phyloP scores from a whole-genome alignment of 2,797 vertebrate genomes.

The Protonibea diacanthus region DNA sequence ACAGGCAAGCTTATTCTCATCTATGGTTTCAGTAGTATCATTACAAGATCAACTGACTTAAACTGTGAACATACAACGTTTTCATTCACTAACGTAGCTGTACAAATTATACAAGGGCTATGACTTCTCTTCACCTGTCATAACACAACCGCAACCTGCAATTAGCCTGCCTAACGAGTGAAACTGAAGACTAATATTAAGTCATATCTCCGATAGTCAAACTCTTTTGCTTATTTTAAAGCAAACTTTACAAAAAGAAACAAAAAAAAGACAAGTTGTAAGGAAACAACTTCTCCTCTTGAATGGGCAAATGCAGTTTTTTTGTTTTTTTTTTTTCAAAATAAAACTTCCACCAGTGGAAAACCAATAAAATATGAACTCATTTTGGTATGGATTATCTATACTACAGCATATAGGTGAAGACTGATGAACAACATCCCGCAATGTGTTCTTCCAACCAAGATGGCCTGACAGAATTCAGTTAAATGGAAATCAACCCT shows the following conservation, averaged over 20 bases:
- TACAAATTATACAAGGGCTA: constrained; percentile 85
- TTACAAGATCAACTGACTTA: constrained; percentile 81
- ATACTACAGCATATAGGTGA: constrained; percentile 33
- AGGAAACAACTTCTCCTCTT: constrained; percentile 14
- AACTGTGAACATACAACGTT: constrained; percentile 82
- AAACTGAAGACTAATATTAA: constrained; percentile 51
- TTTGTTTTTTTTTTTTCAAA: neutral
- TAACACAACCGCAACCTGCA: constrained; percentile 69
- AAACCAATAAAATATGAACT: constrained; percentile 38
- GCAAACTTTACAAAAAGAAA: constrained; percentile 38
- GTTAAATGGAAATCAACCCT: constrained; percentile 56
- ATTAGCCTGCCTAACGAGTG: constrained; percentile 60
- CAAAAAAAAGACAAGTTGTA: constrained; percentile 23
- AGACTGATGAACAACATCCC: constrained; percentile 60
- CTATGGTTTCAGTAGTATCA: constrained; percentile 83
- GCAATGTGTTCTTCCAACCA: constrained; percentile 55
- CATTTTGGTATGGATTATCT: constrained; percentile 55
- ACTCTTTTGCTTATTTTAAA: constrained; percentile 48
- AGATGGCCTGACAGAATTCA: constrained; percentile 40
- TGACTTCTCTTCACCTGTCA: constrained; percentile 72
- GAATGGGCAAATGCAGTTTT: constrained; percentile 37
- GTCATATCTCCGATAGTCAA: constrained; percentile 29
- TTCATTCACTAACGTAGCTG: constrained; percentile 85
- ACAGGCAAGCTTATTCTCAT: constrained; percentile 84
- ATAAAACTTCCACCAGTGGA: constrained; percentile 42